Evolutionary conservation across 37 sponge, comb jelly and placozoan genomes (phyloP).

Genomic region (Haliclona indistincta): DNA sequence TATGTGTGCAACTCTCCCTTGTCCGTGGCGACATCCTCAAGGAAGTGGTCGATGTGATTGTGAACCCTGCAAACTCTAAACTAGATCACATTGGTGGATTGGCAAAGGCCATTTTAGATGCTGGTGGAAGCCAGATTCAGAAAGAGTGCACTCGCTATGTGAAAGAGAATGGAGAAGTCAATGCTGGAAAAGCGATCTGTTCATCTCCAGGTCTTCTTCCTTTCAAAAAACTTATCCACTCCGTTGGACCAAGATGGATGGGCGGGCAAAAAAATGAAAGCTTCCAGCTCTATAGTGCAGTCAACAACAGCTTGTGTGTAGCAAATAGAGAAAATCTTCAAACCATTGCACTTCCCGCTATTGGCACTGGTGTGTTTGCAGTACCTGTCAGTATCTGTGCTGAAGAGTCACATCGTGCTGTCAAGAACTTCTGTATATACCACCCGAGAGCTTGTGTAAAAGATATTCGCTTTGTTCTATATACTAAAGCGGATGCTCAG

Average conservation of each 20-base stretch:
- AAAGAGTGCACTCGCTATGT: conserved; percentile 15
- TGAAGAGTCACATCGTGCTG: neutral
- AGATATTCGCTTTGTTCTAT: neutral
- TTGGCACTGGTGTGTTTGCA: conserved; percentile 19
- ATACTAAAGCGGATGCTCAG: neutral
- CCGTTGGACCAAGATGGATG: conserved; percentile 28
- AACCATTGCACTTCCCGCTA: conserved; percentile 36
- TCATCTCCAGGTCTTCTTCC: conserved; percentile 28
- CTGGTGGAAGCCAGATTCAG: conserved; percentile 52
- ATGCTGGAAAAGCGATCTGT: conserved; percentile 35
- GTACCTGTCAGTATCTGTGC: conserved; percentile 35
- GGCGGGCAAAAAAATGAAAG: neutral
- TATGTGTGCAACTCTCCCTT: neutral
- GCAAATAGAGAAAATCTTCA: conserved; percentile 6
- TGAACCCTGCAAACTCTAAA: conserved; percentile 58
- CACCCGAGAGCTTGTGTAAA: neutral
- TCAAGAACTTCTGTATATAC: neutral
- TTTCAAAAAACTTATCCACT: conserved; percentile 53
- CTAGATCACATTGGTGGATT: conserved; percentile 35
- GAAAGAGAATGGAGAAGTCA: conserved; percentile 7
- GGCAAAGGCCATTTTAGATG: conserved; percentile 37
- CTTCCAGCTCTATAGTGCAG: neutral
- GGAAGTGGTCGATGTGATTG: conserved; percentile 26
- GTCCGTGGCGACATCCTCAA: conserved; percentile 9
- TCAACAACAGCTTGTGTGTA: neutral